Evolutionary conservation across 2,113 vertebrate species (phyloP).

Genomic region (Microtus oregoni): DNA sequence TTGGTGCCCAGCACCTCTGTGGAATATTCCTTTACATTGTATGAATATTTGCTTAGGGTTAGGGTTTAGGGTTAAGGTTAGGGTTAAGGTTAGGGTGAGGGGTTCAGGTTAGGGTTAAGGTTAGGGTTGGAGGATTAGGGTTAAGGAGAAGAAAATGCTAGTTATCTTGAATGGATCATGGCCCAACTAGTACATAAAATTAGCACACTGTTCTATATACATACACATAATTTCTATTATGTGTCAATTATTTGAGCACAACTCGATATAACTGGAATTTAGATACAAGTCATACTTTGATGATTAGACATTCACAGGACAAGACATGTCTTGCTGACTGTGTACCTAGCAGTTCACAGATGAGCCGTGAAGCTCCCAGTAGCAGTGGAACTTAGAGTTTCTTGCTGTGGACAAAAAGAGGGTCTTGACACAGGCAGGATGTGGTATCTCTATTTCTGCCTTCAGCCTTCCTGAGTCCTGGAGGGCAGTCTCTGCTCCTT

Average conservation of each 20-base stretch:
- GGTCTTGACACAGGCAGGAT: neutral
- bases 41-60: no score
- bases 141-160: neutral
- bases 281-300: neutral
- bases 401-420: neutral
- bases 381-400: neutral
- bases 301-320: neutral
- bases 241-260: neutral
- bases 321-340: neutral
- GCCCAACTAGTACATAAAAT: neutral
- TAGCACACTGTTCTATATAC: neutral
- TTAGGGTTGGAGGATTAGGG: no score
- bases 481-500: neutral
- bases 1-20: neutral
- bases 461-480: neutral
- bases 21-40: no score
- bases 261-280: neutral
- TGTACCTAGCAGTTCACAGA: neutral
- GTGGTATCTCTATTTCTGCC: neutral
- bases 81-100: no score
- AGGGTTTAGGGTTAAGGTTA: no score
- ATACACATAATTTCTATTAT: neutral
- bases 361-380: no score
- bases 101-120: no score
- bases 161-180: neutral